Percentiles rank a stretch among this genome's conserved stretches.
phyloP scores from a whole-genome alignment of 2,888 invertebrate species.

The Fabriciana adippe region DNA sequence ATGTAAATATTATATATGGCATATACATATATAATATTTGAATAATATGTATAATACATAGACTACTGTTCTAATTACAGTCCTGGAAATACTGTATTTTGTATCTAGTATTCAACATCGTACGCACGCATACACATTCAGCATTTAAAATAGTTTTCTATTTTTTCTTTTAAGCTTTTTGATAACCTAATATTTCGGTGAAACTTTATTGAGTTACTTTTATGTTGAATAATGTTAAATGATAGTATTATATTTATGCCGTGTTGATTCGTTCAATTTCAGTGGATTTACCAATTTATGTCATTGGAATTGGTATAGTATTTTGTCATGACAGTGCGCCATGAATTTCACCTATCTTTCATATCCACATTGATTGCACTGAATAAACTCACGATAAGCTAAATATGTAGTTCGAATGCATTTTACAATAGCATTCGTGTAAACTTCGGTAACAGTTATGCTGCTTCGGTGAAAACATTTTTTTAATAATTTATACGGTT shows the following conservation, averaged over 20 bases:
- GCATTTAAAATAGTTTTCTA: too few relatives aligned
- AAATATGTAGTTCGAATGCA: slow-evolving; percentile 21
- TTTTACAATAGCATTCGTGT: slow-evolving; percentile 14
- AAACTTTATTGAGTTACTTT: not conserved
- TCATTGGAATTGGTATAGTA: slow-evolving; percentile 34
- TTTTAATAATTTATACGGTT: not conserved
- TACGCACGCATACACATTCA: too few relatives aligned
- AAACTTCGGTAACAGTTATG: slow-evolving; percentile 8
- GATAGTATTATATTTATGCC: slow-evolving; percentile 15
- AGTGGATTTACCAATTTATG: slow-evolving; percentile 32
- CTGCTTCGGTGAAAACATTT: slow-evolving; percentile 9
- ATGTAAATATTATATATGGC: too few relatives aligned
- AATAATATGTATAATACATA: too few relatives aligned
- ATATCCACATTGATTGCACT: slow-evolving; percentile 41
- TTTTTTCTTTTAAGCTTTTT: too few relatives aligned
- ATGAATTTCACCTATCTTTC: slow-evolving; percentile 40
- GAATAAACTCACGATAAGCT: slow-evolving; percentile 40
- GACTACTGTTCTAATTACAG: too few relatives aligned
- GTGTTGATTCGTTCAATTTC: slow-evolving; percentile 27
- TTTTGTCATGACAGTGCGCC: slow-evolving; percentile 38
- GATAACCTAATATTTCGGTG: not conserved
- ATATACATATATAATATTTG: too few relatives aligned
- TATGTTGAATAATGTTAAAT: slow-evolving; percentile 10
- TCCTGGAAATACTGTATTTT: too few relatives aligned
- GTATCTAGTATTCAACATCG: too few relatives aligned